Percentiles rank a stretch among this genome's conserved stretches.
Conservation (phyloP, 2,797 vertebrate genomes). For the Alectoris magna region DNA sequence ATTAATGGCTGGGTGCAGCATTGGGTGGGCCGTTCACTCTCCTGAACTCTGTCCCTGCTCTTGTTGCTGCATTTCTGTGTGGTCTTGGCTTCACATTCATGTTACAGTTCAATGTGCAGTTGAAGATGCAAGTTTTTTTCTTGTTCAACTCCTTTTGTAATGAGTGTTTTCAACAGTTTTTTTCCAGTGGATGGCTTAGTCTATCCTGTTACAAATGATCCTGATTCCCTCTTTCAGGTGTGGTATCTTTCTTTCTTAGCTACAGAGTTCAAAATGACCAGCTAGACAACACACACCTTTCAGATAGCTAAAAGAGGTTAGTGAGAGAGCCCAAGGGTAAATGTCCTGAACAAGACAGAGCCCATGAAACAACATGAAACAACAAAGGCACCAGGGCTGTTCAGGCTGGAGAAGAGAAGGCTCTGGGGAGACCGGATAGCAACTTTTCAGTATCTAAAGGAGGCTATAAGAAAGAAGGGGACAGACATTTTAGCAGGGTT, state of each 20-base stretch:
- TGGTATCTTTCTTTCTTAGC: background rate
- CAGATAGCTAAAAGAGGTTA: background rate
- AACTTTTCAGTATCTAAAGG: too few species aligned
- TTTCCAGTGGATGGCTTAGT: background rate
- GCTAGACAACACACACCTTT: background rate
- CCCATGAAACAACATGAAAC: too few species aligned
- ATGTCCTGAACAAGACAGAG: background rate
- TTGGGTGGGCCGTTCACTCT: background rate
- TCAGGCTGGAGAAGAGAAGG: too few species aligned
- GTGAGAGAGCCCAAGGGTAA: background rate
- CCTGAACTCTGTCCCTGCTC: background rate
- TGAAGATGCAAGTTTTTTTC: background rate
- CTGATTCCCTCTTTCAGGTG: background rate
- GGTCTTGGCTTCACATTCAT: rapidly evolving
- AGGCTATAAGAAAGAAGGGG: too few species aligned
- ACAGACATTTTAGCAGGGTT: too few species aligned
- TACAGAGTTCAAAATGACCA: background rate
- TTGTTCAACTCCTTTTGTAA: background rate
- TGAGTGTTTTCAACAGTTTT: background rate
- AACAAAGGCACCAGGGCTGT: too few species aligned
- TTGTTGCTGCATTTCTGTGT: background rate
- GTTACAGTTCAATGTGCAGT: background rate
- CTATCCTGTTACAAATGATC: too few species aligned
- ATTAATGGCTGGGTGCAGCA: background rate
- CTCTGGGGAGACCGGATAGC: too few species aligned